A percentile compares a stretch with the other conserved stretches of the same genome.
Conservation (phyloP, 2,113 vertebrate species). For the Dipodomys stephensi region DNA sequence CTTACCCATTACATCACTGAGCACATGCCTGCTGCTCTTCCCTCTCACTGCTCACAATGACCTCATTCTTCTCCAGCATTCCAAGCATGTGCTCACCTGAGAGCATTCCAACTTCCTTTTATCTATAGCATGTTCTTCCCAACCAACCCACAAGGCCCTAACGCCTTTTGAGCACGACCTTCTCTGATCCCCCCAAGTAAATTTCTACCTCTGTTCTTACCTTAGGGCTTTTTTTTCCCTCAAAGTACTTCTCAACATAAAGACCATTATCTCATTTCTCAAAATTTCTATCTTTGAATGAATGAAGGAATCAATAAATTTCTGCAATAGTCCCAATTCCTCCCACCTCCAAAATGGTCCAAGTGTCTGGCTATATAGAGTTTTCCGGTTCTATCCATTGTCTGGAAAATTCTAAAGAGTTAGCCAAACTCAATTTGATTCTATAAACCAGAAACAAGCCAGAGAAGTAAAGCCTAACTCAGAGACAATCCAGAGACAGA, state of each 20-base stretch:
- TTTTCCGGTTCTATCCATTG: background rate
- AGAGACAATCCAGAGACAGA: background rate
- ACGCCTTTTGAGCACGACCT: background rate
- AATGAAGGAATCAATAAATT: background rate
- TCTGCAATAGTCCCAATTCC: background rate
- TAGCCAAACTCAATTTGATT: background rate
- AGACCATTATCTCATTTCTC: background rate
- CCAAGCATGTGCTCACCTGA: background rate
- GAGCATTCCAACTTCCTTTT: background rate
- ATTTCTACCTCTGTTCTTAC: background rate
- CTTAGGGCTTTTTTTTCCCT: background rate
- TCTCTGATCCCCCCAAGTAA: background rate
- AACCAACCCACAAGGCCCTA: background rate
- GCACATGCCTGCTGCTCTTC: background rate
- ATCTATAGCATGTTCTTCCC: background rate
- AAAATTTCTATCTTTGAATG: background rate
- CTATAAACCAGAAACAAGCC: background rate
- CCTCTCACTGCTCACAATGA: too few relatives aligned
- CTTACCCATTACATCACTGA: rapidly evolving
- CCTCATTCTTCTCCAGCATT: background rate
- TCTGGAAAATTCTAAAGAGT: background rate
- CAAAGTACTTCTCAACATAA: conserved; percentile 1
- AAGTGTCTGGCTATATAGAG: background rate
- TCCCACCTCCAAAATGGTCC: background rate
- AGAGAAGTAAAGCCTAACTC: background rate